phyloP scores from a whole-genome alignment of 2,888 invertebrate genomes.

The Chesias legatella region DNA sequence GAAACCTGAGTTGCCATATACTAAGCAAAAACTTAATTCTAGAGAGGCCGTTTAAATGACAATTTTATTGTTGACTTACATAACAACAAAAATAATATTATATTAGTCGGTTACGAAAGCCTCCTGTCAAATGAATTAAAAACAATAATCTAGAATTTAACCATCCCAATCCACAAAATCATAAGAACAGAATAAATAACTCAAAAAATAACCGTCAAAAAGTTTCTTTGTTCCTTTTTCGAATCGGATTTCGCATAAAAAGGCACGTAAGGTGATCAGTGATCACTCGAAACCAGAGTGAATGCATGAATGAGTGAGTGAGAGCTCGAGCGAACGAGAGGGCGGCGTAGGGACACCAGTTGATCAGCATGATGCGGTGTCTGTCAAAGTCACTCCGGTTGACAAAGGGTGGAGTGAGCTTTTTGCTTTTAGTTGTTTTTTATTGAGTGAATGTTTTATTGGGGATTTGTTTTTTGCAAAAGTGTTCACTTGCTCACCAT shows the following conservation, averaged over 20 bases:
- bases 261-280: slow-evolving; percentile 64
- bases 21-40: too few relatives aligned
- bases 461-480: too few relatives aligned
- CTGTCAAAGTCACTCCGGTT: slow-evolving; percentile 60
- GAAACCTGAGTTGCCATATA: too few relatives aligned
- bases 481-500: too few relatives aligned
- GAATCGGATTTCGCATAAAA: slow-evolving; percentile 43
- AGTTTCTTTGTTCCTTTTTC: slow-evolving; percentile 42
- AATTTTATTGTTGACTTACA: too few relatives aligned
- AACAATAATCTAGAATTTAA: neutral
- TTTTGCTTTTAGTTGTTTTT: slow-evolving; percentile 2
- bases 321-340: slow-evolving; percentile 58
- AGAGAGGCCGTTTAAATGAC: too few relatives aligned
- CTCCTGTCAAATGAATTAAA: too few relatives aligned
- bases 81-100: too few relatives aligned
- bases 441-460: too few relatives aligned
- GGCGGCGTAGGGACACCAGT: slow-evolving; percentile 69
- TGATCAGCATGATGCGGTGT: slow-evolving; percentile 74
- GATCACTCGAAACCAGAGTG: slow-evolving; percentile 69
- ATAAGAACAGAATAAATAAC: slow-evolving; percentile 14
- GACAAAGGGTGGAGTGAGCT: slow-evolving; percentile 46
- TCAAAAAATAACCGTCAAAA: slow-evolving; percentile 29
- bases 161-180: neutral
- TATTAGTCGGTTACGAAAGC: too few relatives aligned
- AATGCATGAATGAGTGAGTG: slow-evolving; percentile 52